phyloP scores from a whole-genome alignment of 2,888 invertebrate species.

The Sericinus montela region DNA sequence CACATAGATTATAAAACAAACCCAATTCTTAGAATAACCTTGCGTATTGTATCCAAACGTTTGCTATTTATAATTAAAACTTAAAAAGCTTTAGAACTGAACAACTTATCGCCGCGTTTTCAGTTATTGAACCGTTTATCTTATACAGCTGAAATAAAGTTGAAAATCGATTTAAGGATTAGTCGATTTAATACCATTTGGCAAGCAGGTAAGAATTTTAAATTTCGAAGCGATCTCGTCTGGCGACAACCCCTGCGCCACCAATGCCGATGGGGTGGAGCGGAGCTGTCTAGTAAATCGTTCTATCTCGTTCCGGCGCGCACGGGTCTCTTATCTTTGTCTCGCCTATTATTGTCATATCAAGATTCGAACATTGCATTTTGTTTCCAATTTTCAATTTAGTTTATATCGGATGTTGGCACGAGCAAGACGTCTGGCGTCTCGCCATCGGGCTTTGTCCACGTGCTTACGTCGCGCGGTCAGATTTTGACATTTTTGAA shows the following conservation, averaged over 20 bases:
- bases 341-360: constrained; percentile 78
- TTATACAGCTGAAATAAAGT: constrained; percentile 42
- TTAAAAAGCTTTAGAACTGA: constrained; percentile 40
- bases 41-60: constrained; percentile 70
- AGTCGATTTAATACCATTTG: constrained; percentile 39
- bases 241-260: constrained; percentile 75
- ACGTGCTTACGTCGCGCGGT: constrained; percentile 56
- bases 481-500: constrained; percentile 35
- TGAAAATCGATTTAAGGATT: constrained; percentile 38
- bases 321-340: constrained; percentile 51
- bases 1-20: constrained; percentile 54
- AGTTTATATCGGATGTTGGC: constrained; percentile 77
- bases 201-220: constrained; percentile 64
- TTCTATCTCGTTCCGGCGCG: constrained; percentile 47
- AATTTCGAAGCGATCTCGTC: constrained; percentile 68
- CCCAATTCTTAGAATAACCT: constrained; percentile 66
- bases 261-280: constrained; percentile 69
- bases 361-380: constrained; percentile 76
- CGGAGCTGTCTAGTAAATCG: constrained; percentile 54
- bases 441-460: constrained; percentile 53
- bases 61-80: constrained; percentile 75
- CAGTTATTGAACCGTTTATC: constrained; percentile 29
- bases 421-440: constrained; percentile 70
- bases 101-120: constrained; percentile 41
- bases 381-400: constrained; percentile 78